phyloP scores from a whole-genome alignment of 1,140 invertebrate species.

The Bombus superbus region DNA sequence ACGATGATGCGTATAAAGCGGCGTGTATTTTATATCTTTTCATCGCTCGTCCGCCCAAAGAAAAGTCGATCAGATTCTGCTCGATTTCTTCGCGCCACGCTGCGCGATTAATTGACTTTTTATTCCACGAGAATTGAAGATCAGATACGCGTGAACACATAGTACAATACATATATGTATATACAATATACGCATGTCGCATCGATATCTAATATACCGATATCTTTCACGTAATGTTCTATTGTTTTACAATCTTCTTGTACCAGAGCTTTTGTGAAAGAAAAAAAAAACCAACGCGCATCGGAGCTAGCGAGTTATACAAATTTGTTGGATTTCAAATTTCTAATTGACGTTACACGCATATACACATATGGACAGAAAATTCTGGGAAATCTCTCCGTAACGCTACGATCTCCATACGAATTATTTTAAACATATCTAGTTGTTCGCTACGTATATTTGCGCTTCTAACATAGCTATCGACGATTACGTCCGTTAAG shows the following conservation, averaged over 20 bases:
- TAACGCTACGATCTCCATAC: not conserved
- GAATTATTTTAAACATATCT: not conserved
- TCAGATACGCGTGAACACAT: not conserved
- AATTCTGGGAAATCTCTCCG: not conserved
- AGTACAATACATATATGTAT: not conserved
- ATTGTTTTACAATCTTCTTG: no score
- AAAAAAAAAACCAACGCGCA: no score
- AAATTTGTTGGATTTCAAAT: no score
- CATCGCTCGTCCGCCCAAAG: not conserved
- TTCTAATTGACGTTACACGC: no score
- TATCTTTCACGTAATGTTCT: no score
- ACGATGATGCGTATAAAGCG: not conserved
- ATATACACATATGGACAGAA: not conserved
- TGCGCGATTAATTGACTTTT: not conserved
- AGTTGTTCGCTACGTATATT: not conserved
- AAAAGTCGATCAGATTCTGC: not conserved
- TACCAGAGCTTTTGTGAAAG: no score
- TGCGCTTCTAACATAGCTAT: not conserved
- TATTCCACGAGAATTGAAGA: not conserved
- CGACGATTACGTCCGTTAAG: not conserved
- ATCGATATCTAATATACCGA: no score
- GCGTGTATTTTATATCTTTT: not conserved
- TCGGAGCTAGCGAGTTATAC: no score
- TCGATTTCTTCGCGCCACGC: not conserved
- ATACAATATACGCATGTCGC: not conserved